phyloP scores from a whole-genome alignment of 2,113 vertebrate genomes.

The Saccopteryx bilineata region DNA sequence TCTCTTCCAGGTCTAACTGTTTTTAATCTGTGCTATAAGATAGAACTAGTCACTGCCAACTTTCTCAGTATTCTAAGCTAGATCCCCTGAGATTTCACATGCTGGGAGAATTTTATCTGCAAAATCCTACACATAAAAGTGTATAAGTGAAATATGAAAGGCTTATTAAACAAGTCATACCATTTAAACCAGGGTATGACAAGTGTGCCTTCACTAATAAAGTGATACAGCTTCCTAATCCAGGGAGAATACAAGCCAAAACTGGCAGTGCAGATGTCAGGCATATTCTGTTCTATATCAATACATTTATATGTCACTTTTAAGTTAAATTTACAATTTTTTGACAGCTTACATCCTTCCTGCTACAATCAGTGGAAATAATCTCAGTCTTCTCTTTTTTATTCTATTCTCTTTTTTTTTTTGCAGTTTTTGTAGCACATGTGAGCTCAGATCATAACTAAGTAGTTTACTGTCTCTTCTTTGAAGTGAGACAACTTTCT shows the following conservation, averaged over 20 bases:
- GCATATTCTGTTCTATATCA: background rate
- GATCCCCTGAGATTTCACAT: conserved; percentile 55
- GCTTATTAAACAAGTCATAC: conserved; percentile 74
- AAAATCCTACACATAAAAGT: conserved; percentile 76
- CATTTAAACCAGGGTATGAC: conserved; percentile 65
- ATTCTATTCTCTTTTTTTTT: background rate
- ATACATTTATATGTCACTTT: conserved; percentile 53
- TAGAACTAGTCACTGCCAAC: conserved; percentile 69
- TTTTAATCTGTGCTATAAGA: conserved; percentile 63
- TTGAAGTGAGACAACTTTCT: background rate
- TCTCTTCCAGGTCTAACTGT: conserved; percentile 52
- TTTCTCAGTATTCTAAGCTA: conserved; percentile 65
- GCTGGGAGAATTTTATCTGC: conserved; percentile 73
- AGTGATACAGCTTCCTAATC: conserved; percentile 50
- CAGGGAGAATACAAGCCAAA: conserved; percentile 57
- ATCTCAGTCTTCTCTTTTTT: background rate
- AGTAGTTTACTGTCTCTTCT: background rate
- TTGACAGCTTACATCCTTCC: conserved; percentile 70
- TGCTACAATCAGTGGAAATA: conserved; percentile 34
- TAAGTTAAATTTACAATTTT: conserved; percentile 71
- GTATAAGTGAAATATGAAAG: conserved; percentile 77
- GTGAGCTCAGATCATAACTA: background rate
- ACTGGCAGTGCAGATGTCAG: conserved; percentile 18
- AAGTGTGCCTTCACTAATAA: conserved; percentile 64
- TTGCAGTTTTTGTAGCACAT: background rate